phyloP scores from a whole-genome alignment of 2,113 vertebrate genomes.

The Pelmatolapia mariae region DNA sequence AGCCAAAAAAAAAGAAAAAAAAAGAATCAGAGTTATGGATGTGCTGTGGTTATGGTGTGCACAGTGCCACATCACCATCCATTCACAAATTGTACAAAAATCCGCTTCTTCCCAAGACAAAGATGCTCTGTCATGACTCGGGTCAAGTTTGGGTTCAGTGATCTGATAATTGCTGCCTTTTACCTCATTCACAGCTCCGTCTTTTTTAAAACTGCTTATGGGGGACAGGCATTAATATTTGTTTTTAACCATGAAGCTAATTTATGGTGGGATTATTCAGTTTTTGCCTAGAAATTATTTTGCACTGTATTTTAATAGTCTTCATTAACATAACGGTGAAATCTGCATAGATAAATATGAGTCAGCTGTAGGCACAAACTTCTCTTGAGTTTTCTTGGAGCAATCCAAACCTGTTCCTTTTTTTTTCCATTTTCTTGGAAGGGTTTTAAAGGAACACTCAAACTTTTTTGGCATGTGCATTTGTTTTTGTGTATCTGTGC shows the following conservation, averaged over 20 bases:
- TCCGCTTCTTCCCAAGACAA: constrained; percentile 18
- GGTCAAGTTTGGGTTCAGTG: constrained; percentile 18
- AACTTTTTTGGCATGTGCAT: not conserved
- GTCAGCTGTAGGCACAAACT: not conserved
- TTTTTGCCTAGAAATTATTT: not conserved
- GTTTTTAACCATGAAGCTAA: not conserved
- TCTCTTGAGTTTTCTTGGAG: not conserved
- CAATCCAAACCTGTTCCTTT: not conserved
- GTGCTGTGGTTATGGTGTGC: not conserved
- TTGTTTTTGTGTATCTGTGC: not conserved
- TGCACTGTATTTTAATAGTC: not conserved
- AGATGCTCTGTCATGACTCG: constrained; percentile 15
- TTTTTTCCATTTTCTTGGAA: not conserved
- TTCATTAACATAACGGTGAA: not conserved
- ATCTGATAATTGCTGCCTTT: not conserved
- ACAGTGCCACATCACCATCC: not conserved
- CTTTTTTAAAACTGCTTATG: not conserved
- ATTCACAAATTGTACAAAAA: constrained; percentile 9
- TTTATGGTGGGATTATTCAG: not conserved
- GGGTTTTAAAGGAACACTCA: not conserved
- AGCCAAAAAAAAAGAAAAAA: not conserved
- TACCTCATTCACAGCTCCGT: not conserved
- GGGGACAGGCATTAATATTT: not conserved
- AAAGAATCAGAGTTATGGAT: not conserved
- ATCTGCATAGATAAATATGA: not conserved